Conservation (phyloP, 2,888 invertebrate species). For the Euphydryas editha region DNA sequence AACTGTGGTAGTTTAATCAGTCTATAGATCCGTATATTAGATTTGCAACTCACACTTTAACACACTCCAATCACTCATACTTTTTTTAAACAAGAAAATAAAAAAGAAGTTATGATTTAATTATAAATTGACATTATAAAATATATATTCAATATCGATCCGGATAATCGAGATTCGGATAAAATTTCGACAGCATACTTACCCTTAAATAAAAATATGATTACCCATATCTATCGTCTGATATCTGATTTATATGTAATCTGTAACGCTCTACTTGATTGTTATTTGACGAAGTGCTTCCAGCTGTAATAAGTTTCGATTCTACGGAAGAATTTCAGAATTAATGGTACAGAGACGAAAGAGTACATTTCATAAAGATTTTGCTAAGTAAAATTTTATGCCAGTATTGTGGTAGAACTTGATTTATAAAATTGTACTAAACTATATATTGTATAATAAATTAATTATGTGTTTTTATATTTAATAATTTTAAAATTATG, state of each 20-base stretch:
- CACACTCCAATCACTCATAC: no score
- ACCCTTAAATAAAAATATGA: conserved; percentile 74
- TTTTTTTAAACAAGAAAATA: no score
- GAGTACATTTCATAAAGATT: background rate
- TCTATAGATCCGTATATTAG: no score
- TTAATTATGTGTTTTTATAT: no score
- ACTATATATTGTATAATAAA: no score
- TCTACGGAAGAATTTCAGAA: conserved; percentile 27
- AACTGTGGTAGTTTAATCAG: no score
- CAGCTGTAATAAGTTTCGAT: conserved; percentile 40
- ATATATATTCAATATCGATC: no score
- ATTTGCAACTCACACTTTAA: no score
- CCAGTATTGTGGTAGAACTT: background rate
- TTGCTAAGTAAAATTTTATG: background rate
- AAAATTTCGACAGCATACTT: no score
- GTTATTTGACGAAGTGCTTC: conserved; percentile 63
- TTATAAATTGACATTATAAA: no score
- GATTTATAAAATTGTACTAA: no score
- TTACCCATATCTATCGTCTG: conserved; percentile 60
- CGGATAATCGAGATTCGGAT: background rate
- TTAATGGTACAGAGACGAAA: conserved; percentile 8
- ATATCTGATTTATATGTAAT: conserved; percentile 70
- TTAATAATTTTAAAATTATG: background rate
- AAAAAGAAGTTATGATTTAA: no score
- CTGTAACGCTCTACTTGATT: conserved; percentile 72